Evolutionary conservation across 2,113 vertebrate species (phyloP).

Genomic region (Electrona antarctica): DNA sequence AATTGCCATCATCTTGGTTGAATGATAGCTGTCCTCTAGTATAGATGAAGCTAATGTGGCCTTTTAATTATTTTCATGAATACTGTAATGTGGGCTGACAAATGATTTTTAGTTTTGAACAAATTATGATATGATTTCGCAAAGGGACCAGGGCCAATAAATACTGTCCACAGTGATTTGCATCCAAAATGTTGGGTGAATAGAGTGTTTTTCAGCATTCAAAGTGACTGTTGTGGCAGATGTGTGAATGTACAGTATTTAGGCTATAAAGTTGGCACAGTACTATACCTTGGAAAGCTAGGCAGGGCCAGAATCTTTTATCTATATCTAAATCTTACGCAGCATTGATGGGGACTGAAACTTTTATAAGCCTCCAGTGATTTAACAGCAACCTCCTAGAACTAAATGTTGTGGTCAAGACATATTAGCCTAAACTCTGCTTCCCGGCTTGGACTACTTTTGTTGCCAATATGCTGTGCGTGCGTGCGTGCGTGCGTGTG

Average conservation of each 20-base stretch:
- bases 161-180: constrained; percentile 23
- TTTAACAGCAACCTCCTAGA: constrained; percentile 26
- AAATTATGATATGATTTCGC: not conserved
- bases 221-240: constrained; percentile 3
- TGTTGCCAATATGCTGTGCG: constrained; percentile 19
- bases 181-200: not conserved
- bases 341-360: constrained; percentile 11
- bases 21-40: constrained; percentile 55
- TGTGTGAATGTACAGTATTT: constrained; percentile 4
- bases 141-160: constrained; percentile 11
- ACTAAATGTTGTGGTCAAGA: constrained; percentile 36
- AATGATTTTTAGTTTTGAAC: constrained; percentile 19
- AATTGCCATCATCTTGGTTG: constrained; percentile 49
- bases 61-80: constrained; percentile 51
- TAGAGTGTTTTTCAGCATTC: not conserved
- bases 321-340: constrained; percentile 14
- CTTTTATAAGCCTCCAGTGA: constrained; percentile 31
- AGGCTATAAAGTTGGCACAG: constrained; percentile 18
- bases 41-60: constrained; percentile 51
- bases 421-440: constrained; percentile 26
- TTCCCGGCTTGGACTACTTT: constrained; percentile 32
- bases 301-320: constrained; percentile 2
- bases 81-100: constrained; percentile 21
- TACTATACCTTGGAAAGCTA: constrained; percentile 29
- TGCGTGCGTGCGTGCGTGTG: too few relatives aligned